A percentile compares a stretch with the other conserved stretches of the same genome.
Conservation (phyloP, 2,113 vertebrate species). For the Corythaixoides concolor region DNA sequence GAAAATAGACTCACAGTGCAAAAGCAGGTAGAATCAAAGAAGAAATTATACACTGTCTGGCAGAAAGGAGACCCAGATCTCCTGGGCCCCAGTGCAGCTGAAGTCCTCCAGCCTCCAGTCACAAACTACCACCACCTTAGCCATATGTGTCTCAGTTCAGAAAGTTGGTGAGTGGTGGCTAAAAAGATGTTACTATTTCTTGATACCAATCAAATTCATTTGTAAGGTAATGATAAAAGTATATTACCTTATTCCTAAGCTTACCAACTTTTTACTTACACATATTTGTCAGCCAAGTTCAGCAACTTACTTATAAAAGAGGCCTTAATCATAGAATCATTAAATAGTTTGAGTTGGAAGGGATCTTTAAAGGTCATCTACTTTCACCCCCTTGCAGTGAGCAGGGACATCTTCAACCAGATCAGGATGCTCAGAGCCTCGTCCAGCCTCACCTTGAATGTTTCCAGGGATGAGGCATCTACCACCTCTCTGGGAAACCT, state of each 20-base stretch:
- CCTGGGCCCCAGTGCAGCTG: accelerated
- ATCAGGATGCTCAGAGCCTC: no score
- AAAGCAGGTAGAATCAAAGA: neutral
- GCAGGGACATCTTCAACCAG: no score
- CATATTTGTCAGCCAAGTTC: neutral
- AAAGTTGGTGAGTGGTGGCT: neutral
- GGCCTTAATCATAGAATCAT: neutral
- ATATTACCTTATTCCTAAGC: neutral
- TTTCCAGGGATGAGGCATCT: no score
- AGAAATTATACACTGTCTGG: neutral
- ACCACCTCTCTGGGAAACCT: no score
- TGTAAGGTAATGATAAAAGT: neutral
- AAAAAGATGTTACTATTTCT: neutral
- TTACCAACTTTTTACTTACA: neutral
- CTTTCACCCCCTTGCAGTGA: no score
- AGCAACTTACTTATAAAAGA: neutral
- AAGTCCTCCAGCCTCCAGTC: neutral
- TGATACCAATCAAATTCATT: neutral
- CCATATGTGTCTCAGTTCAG: neutral
- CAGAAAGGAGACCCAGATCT: neutral
- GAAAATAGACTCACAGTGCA: neutral
- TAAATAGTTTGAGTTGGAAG: no score
- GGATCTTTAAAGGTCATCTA: no score
- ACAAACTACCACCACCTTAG: neutral
- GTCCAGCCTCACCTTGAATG: no score